phyloP scores from a whole-genome alignment of 2,113 vertebrate genomes.

The Chaetops frenatus region DNA sequence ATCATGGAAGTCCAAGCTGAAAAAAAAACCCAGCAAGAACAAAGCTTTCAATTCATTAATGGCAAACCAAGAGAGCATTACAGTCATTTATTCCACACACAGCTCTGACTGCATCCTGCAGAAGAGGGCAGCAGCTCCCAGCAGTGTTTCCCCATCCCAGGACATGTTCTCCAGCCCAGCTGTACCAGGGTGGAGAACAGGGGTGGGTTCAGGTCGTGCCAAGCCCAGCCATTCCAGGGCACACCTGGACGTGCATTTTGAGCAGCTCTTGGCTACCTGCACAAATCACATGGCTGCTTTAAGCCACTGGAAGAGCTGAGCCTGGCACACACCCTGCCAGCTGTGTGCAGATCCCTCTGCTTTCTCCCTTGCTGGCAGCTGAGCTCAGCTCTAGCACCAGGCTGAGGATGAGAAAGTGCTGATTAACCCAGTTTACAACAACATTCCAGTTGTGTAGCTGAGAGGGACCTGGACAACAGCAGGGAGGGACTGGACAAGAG shows the following conservation, averaged over 20 bases:
- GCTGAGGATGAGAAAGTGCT: neutral
- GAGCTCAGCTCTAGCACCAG: neutral
- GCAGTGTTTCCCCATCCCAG: neutral
- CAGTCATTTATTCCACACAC: neutral
- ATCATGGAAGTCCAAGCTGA: neutral
- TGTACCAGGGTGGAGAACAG: neutral
- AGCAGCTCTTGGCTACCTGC: neutral
- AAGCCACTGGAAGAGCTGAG: neutral
- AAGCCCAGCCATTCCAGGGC: accelerated
- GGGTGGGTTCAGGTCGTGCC: accelerated
- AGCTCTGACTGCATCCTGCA: neutral
- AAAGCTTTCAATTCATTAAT: neutral
- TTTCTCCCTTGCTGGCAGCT: neutral
- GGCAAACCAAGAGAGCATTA: neutral
- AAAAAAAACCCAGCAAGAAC: neutral
- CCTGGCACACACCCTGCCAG: neutral
- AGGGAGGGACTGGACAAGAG: neutral
- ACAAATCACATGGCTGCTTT: accelerated
- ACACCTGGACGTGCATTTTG: neutral
- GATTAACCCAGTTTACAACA: neutral
- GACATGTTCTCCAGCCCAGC: neutral
- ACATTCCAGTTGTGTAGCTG: neutral
- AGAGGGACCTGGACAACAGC: neutral
- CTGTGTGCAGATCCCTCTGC: neutral
- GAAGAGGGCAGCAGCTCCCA: neutral